Conservation (phyloP, 2,888 invertebrate genomes). For the Octodonta nipae region DNA sequence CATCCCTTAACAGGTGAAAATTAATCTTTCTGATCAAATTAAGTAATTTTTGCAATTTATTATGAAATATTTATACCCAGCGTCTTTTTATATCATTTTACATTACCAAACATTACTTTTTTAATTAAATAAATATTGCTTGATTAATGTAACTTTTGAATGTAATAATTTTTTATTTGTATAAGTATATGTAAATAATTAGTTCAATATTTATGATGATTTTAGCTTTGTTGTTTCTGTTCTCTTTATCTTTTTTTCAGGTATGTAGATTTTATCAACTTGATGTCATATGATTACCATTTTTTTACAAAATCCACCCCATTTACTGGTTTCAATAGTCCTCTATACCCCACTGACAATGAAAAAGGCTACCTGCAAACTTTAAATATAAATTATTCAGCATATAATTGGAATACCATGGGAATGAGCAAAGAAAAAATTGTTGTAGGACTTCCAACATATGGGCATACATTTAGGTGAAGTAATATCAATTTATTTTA, state of each 20-base stretch:
- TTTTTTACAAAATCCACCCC: slow-evolving; percentile 62
- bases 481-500: too few relatives aligned
- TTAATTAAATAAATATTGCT: too few relatives aligned
- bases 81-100: too few relatives aligned
- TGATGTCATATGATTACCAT: slow-evolving; percentile 90
- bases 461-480: slow-evolving; percentile 66
- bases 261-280: slow-evolving; percentile 67
- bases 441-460: slow-evolving; percentile 75
- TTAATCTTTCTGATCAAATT: too few relatives aligned
- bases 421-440: slow-evolving; percentile 69
- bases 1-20: too few relatives aligned
- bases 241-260: slow-evolving; percentile 35
- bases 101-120: too few relatives aligned
- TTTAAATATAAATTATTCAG: slow-evolving; percentile 70
- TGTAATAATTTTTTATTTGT: not conserved
- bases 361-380: slow-evolving; percentile 54
- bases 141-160: too few relatives aligned
- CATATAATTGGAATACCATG: slow-evolving; percentile 58
- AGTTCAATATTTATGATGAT: not conserved
- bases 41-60: too few relatives aligned
- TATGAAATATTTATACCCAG: too few relatives aligned
- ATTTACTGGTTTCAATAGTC: slow-evolving; percentile 74
- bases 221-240: too few relatives aligned
- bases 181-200: not conserved
- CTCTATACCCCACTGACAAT: slow-evolving; percentile 48